Conservation (phyloP, 2,888 invertebrate genomes). For the Byasa hedistus region DNA sequence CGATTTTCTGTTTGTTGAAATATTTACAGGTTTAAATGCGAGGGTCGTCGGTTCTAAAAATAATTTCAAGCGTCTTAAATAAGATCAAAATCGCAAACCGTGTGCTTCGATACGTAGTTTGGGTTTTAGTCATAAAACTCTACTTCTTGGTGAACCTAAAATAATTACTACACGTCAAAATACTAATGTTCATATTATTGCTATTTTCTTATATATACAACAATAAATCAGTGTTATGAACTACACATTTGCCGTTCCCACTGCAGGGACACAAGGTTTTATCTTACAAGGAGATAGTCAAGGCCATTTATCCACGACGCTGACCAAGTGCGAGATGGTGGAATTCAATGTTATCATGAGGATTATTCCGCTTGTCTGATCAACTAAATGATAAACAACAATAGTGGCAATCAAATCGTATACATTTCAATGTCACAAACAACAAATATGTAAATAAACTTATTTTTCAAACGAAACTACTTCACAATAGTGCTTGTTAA, state of each 20-base stretch:
- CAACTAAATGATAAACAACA: constrained; percentile 3
- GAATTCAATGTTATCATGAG: background rate
- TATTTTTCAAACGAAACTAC: constrained; percentile 12
- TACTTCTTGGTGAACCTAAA: background rate
- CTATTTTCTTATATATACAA: too few relatives aligned
- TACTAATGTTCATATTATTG: too few relatives aligned
- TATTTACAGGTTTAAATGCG: constrained; percentile 23
- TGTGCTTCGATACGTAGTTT: background rate
- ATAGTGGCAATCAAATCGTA: constrained; percentile 49
- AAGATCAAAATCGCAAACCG: constrained; percentile 30
- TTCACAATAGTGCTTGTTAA: constrained; percentile 1
- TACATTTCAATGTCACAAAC: constrained; percentile 58
- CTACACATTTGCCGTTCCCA: too few relatives aligned
- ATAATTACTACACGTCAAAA: too few relatives aligned
- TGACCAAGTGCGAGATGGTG: too few relatives aligned
- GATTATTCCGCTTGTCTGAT: background rate
- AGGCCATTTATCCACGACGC: too few relatives aligned
- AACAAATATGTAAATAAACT: constrained; percentile 42
- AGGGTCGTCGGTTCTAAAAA: constrained; percentile 37
- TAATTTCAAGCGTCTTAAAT: constrained; percentile 33
- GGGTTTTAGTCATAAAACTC: background rate
- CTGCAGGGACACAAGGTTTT: too few relatives aligned
- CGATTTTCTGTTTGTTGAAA: constrained; percentile 20
- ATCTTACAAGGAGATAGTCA: too few relatives aligned
- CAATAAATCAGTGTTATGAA: too few relatives aligned